Evolutionary conservation across 2,888 invertebrate genomes (phyloP).

Genomic region (Trichopoda pennipes): DNA sequence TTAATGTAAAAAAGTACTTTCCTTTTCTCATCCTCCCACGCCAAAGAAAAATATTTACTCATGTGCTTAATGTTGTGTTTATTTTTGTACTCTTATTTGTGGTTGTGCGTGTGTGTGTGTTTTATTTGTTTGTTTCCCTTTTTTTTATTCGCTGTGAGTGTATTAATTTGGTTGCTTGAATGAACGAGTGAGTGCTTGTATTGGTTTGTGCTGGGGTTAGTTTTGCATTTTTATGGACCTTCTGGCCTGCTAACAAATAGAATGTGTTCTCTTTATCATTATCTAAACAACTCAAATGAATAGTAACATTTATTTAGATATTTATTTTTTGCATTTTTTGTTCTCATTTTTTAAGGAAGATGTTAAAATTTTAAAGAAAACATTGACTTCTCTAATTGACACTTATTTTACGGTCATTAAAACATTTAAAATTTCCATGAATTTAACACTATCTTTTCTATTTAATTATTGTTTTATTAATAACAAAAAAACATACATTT

Average conservation of each 20-base stretch:
- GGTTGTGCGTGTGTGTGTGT: no score
- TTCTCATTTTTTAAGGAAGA: constrained; percentile 1
- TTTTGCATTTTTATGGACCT: constrained; percentile 36
- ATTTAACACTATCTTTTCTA: constrained; percentile 19
- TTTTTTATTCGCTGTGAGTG: neutral
- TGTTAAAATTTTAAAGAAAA: neutral
- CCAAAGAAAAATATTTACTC: neutral
- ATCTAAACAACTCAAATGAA: constrained; percentile 13
- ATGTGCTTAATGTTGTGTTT: constrained; percentile 17
- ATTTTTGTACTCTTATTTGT: neutral
- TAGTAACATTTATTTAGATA: constrained; percentile 1
- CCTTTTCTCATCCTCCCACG: no score
- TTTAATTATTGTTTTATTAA: constrained; percentile 30
- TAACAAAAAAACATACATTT: constrained; percentile 6
- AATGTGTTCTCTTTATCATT: neutral
- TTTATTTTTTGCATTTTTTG: constrained; percentile 1
- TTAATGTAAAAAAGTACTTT: no score
- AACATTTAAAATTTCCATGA: constrained; percentile 39
- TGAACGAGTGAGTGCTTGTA: constrained; percentile 20
- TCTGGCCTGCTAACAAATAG: constrained; percentile 7
- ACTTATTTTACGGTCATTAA: constrained; percentile 65
- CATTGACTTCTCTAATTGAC: constrained; percentile 63
- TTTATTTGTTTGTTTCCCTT: neutral
- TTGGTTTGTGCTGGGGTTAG: constrained; percentile 18
- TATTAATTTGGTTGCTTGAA: neutral